Evolutionary conservation across 2,888 invertebrate genomes (phyloP).

Genomic region (Sialis fuliginosa): DNA sequence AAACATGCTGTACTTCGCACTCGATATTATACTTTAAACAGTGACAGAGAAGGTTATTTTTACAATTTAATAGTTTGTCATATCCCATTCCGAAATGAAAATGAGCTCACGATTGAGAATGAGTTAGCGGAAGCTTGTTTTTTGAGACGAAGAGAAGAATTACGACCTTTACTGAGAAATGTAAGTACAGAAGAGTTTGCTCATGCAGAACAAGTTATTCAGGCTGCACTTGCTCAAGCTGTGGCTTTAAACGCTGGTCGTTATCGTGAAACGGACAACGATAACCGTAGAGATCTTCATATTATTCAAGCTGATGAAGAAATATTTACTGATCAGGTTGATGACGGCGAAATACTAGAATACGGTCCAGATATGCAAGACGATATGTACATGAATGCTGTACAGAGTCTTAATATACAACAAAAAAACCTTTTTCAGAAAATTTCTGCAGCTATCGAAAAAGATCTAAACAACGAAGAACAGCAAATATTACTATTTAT

Average conservation of each 20-base stretch:
- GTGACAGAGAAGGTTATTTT: conserved; percentile 4
- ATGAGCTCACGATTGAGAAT: background rate
- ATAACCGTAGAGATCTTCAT: too few relatives aligned
- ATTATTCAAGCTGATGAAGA: too few relatives aligned
- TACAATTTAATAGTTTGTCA: conserved; percentile 7
- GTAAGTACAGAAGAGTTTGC: conserved; percentile 9
- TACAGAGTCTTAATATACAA: conserved; percentile 8
- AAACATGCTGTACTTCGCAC: conserved; percentile 14
- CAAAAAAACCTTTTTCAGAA: conserved; percentile 6
- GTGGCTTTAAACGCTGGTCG: conserved; percentile 5
- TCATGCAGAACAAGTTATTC: conserved; percentile 13
- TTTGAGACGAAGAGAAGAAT: conserved; percentile 2
- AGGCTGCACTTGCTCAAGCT: conserved; percentile 12
- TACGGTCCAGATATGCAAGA: conserved; percentile 3
- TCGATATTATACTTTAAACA: background rate
- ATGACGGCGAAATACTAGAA: conserved; percentile 3
- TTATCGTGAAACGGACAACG: conserved; percentile 5
- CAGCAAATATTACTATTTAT: conserved; percentile 5
- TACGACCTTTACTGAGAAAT: conserved; percentile 10
- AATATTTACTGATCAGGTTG: background rate
- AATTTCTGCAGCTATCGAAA: conserved; percentile 5
- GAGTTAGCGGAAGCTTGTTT: conserved; percentile 5
- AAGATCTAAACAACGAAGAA: background rate
- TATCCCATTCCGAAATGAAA: conserved; percentile 6
- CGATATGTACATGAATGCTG: background rate